Conservation (phyloP, 2,113 vertebrate genomes). For the Thalassarche chlororhynchos region DNA sequence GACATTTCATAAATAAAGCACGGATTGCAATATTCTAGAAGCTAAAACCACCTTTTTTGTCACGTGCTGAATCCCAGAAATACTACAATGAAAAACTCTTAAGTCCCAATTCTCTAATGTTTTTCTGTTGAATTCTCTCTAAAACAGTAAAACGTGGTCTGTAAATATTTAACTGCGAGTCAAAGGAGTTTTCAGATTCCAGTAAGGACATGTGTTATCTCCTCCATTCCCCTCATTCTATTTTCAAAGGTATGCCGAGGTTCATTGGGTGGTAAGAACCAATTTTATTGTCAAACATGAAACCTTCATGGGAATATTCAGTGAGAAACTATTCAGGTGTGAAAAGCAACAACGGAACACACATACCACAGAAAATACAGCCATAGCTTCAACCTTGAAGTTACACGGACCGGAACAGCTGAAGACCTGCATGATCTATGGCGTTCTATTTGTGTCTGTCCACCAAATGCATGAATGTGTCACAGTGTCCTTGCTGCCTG, state of each 20-base stretch:
- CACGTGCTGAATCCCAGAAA: not conserved
- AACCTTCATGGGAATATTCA: not conserved
- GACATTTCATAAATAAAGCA: not conserved
- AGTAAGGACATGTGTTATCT: not conserved
- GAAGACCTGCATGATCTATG: not conserved
- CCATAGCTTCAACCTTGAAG: not conserved
- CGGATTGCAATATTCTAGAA: not conserved
- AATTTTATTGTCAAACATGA: not conserved
- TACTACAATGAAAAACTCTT: not conserved
- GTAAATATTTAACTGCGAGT: not conserved
- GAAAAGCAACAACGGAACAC: not conserved
- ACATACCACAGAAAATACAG: not conserved
- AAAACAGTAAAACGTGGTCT: not conserved
- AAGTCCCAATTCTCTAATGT: not conserved
- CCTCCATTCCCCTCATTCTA: not conserved
- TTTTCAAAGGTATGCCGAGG: not conserved
- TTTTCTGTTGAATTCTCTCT: not conserved
- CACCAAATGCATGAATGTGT: fast-evolving
- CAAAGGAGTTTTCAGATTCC: not conserved
- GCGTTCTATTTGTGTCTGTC: not conserved
- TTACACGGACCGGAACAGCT: not conserved
- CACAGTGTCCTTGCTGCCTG: not conserved
- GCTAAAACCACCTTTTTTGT: not conserved
- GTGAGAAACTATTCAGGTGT: not conserved
- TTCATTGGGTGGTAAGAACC: not conserved